Evolutionary conservation across 2,113 vertebrate species (phyloP).

Genomic region (Phylloscopus trochiloides): DNA sequence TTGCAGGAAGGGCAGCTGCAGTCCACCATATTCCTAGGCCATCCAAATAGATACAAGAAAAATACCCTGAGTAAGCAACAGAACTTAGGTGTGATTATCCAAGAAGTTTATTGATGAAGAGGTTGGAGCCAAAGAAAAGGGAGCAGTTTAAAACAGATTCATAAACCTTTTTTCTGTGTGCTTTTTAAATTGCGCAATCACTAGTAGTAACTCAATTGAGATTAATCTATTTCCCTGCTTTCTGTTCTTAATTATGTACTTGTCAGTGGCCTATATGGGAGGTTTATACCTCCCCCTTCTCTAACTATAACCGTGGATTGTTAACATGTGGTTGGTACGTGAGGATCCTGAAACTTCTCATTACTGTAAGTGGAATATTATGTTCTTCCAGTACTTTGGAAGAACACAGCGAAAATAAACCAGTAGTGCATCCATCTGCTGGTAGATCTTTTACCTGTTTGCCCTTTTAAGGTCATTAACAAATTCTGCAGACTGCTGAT

Average conservation of each 20-base stretch:
- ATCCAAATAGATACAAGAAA: background rate
- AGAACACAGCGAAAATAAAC: background rate
- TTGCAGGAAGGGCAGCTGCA: background rate
- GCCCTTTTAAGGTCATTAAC: slow-evolving; percentile 88
- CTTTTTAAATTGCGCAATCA: background rate
- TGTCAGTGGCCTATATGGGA: background rate
- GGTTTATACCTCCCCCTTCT: background rate
- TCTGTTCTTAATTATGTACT: background rate
- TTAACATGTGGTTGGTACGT: fast-evolving
- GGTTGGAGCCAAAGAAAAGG: background rate
- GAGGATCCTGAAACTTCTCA: background rate
- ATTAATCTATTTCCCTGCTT: background rate
- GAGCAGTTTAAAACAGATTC: background rate
- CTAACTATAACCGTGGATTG: background rate
- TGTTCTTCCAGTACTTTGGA: background rate
- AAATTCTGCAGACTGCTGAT: slow-evolving; percentile 88
- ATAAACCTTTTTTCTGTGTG: background rate
- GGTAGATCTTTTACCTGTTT: slow-evolving; percentile 80
- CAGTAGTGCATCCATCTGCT: background rate
- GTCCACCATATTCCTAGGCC: background rate
- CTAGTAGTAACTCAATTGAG: background rate
- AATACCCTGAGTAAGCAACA: background rate
- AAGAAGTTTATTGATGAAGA: background rate
- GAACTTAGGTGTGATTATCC: background rate
- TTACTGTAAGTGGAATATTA: background rate